Evolutionary conservation across 2,797 vertebrate species (phyloP).

Genomic region (Sebastiscus tertius): DNA sequence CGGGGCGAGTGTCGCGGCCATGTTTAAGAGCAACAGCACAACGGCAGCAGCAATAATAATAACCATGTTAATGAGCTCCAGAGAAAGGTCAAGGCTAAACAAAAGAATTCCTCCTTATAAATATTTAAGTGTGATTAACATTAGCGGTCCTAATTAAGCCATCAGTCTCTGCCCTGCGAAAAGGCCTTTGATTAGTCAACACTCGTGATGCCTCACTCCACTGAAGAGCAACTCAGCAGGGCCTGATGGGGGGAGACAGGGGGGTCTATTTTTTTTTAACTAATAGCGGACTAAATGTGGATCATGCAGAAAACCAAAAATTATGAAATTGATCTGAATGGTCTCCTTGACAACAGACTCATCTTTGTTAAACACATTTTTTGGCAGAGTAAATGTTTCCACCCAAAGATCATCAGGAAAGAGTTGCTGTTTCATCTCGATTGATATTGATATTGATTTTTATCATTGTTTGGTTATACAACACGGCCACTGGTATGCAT

Average conservation of each 20-base stretch:
- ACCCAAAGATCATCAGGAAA: background rate
- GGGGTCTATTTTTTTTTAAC: background rate
- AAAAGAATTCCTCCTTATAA: slow-evolving; percentile 83
- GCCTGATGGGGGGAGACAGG: background rate
- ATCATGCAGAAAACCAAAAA: background rate
- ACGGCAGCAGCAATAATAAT: slow-evolving; percentile 73
- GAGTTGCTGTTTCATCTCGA: background rate
- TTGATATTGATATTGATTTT: background rate
- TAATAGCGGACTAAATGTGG: background rate
- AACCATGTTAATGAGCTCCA: slow-evolving; percentile 80
- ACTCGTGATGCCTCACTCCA: slow-evolving; percentile 51
- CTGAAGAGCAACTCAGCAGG: slow-evolving; percentile 33
- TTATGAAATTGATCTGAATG: background rate
- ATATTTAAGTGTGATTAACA: slow-evolving; percentile 86
- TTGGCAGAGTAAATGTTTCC: background rate
- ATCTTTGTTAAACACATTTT: background rate
- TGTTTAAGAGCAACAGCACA: slow-evolving; percentile 55
- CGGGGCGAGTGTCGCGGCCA: slow-evolving; percentile 27
- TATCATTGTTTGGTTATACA: background rate
- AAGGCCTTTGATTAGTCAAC: slow-evolving; percentile 71
- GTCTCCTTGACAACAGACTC: background rate
- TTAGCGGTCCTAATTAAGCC: slow-evolving; percentile 80
- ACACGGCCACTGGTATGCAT: background rate
- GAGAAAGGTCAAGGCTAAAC: slow-evolving; percentile 85
- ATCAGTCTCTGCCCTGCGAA: slow-evolving; percentile 64